phyloP scores from a whole-genome alignment of 1,140 invertebrate genomes.

The Drosophila willistoni region DNA sequence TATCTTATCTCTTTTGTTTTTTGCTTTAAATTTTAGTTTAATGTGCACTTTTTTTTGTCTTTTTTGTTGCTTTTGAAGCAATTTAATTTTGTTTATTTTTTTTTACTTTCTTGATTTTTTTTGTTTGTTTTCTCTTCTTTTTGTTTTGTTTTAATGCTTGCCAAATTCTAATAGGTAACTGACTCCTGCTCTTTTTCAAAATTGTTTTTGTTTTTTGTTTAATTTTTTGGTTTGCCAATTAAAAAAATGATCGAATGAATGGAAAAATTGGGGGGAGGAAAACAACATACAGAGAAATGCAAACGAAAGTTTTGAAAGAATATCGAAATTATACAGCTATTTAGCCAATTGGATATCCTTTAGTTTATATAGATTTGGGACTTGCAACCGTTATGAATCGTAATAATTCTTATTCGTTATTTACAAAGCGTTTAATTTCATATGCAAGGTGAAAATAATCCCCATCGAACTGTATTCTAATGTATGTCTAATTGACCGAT shows the following conservation, averaged over 20 bases:
- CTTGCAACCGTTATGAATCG: not conserved
- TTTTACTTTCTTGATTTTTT: slow-evolving; percentile 6
- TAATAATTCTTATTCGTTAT: not conserved
- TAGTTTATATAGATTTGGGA: not conserved
- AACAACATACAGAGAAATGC: slow-evolving; percentile 40
- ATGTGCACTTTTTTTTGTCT: slow-evolving; percentile 52
- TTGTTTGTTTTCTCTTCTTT: slow-evolving; percentile 37
- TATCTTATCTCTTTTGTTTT: slow-evolving; percentile 23
- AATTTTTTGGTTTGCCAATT: slow-evolving; percentile 67
- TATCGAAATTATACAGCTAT: slow-evolving; percentile 36
- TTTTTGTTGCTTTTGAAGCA: slow-evolving; percentile 74
- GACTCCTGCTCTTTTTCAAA: slow-evolving; percentile 82
- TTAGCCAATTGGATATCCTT: slow-evolving; percentile 29
- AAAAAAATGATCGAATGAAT: slow-evolving; percentile 48
- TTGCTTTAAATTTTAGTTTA: slow-evolving; percentile 49
- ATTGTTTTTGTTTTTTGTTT: slow-evolving; percentile 45
- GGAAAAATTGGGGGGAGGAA: slow-evolving; percentile 26
- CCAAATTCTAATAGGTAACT: slow-evolving; percentile 83
- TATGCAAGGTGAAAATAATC: no score
- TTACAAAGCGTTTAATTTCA: not conserved
- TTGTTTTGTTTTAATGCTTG: slow-evolving; percentile 56
- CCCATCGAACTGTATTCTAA: not conserved
- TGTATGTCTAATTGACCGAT: not conserved
- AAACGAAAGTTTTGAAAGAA: slow-evolving; percentile 27
- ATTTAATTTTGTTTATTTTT: slow-evolving; percentile 36